A percentile compares a stretch with the other conserved stretches of the same genome.
phyloP scores from a whole-genome alignment of 2,888 invertebrate species.

The Hypena proboscidalis region DNA sequence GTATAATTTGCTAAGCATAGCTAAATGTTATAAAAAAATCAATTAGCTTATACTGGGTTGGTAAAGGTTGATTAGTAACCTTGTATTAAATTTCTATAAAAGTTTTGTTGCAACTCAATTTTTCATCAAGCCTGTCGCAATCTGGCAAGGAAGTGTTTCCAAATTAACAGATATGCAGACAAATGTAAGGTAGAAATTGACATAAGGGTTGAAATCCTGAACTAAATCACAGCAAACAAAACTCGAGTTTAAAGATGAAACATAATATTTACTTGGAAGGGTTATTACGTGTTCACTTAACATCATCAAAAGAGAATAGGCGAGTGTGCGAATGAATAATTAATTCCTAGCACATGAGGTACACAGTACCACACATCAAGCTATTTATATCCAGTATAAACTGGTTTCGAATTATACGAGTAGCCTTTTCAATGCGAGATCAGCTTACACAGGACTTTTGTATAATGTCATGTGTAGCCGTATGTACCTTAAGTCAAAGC shows the following conservation, averaged over 20 bases:
- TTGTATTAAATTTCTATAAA: constrained; percentile 77
- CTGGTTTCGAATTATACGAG: too few relatives aligned
- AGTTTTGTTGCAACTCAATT: constrained; percentile 67
- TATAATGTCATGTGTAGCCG: too few relatives aligned
- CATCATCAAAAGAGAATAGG: constrained; percentile 24
- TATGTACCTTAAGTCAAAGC: constrained; percentile 34
- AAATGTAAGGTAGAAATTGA: constrained; percentile 13
- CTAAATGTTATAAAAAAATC: too few relatives aligned
- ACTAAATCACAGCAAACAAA: constrained; percentile 12
- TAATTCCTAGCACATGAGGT: constrained; percentile 26
- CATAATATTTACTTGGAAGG: constrained; percentile 5
- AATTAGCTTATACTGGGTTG: too few relatives aligned
- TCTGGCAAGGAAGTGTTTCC: constrained; percentile 45
- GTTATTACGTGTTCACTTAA: constrained; percentile 13
- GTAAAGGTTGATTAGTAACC: too few relatives aligned
- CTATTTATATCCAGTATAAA: too few relatives aligned
- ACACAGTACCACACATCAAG: too few relatives aligned
- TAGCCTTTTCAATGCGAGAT: too few relatives aligned
- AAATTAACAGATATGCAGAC: constrained; percentile 29
- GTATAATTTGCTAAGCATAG: too few relatives aligned
- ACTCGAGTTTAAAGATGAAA: not conserved
- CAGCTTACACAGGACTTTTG: too few relatives aligned
- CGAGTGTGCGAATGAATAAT: constrained; percentile 30
- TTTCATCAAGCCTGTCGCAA: constrained; percentile 70
- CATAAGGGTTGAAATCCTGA: constrained; percentile 1